A percentile compares a stretch with the other conserved stretches of the same genome.
These are phyloP conservation scores for Philotrypesis tridentata DNA, from an alignment of 1,140 invertebrate species.

Conservation along the genomic window DNA sequence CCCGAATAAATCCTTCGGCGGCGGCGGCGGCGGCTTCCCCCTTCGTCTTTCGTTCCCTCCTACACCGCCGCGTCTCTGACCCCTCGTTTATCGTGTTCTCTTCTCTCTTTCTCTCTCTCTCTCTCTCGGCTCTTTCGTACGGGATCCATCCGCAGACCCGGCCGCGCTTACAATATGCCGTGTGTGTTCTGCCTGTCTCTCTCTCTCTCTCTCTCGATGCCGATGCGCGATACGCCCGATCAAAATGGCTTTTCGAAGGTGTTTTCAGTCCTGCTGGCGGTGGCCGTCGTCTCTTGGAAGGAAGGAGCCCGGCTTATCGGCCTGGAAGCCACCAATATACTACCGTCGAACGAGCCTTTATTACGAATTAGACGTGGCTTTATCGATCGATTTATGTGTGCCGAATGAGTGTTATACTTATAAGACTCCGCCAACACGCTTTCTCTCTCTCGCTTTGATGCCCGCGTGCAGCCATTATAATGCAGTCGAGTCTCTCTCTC, in stretches of 20 bases:
- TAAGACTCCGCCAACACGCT: not conserved
- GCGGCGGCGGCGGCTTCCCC: not conserved
- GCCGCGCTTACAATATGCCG: not conserved
- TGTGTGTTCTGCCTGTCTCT: not conserved
- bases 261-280: not conserved
- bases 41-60: constrained; percentile 5
- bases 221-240: constrained; percentile 29
- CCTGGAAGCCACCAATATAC: constrained; percentile 1
- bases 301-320: not conserved
- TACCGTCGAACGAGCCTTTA: constrained; percentile 1
- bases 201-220: constrained; percentile 18
- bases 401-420: constrained; percentile 25
- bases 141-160: not conserved
- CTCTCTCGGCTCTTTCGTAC: not conserved
- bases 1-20: constrained; percentile 45
- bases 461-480: no score
- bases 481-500: no score
- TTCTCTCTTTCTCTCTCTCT: constrained; percentile 2
- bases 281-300: not conserved
- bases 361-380: constrained; percentile 19
- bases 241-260: constrained; percentile 37
- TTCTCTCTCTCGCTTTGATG: not conserved
- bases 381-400: constrained; percentile 29
- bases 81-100: constrained; percentile 19
- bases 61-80: constrained; percentile 5